Conservation (phyloP, 2,113 vertebrate species). For the Illadopsis cleaveri region DNA sequence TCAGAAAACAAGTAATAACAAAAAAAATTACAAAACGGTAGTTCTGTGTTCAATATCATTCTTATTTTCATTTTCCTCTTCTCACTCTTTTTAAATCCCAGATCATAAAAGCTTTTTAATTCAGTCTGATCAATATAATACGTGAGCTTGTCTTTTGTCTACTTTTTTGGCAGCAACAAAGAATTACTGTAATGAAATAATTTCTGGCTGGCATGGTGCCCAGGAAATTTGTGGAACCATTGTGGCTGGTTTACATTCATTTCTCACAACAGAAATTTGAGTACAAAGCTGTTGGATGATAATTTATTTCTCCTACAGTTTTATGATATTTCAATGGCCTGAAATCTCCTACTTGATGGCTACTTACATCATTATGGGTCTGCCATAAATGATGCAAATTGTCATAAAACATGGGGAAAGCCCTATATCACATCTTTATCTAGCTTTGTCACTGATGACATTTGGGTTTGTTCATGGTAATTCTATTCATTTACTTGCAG, state of each 20-base stretch:
- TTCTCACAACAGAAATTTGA: background rate
- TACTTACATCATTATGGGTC: slow-evolving; percentile 43
- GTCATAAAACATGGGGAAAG: slow-evolving; percentile 55
- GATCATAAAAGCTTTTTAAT: slow-evolving; percentile 9
- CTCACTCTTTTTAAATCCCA: background rate
- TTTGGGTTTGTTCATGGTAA: slow-evolving; percentile 25
- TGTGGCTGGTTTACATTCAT: slow-evolving; percentile 22
- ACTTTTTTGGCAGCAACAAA: slow-evolving; percentile 39
- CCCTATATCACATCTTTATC: slow-evolving; percentile 38
- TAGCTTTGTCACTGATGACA: slow-evolving; percentile 34
- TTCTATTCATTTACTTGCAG: slow-evolving; percentile 29
- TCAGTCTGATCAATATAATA: background rate
- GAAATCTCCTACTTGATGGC: slow-evolving; percentile 60
- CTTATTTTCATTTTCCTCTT: background rate
- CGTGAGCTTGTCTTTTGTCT: background rate
- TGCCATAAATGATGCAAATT: slow-evolving; percentile 62
- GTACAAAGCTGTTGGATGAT: slow-evolving; percentile 52
- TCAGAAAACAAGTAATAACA: background rate
- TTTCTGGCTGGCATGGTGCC: slow-evolving; percentile 49
- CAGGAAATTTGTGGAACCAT: slow-evolving; percentile 32
- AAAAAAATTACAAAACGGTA: background rate
- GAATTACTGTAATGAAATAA: slow-evolving; percentile 60
- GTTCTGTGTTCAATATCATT: background rate
- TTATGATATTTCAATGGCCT: slow-evolving; percentile 66
- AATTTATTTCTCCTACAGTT: slow-evolving; percentile 67